These are phyloP conservation scores for Coryphaenoides rupestris DNA, from an alignment of 2,113 vertebrate species.

Conservation along the genomic window DNA sequence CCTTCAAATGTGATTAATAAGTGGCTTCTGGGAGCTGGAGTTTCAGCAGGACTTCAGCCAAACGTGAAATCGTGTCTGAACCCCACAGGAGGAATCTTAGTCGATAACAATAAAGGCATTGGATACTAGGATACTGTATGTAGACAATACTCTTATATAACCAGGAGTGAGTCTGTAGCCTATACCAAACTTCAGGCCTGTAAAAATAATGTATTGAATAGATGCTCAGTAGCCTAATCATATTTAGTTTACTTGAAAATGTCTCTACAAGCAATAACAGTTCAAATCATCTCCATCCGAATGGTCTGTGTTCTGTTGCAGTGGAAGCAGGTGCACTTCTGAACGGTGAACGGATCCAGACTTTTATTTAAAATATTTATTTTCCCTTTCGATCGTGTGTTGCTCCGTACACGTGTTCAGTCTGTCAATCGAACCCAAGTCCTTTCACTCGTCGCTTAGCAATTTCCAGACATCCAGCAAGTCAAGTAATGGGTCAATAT, in stretches of 20 bases:
- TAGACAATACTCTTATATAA: too few relatives aligned
- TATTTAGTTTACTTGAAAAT: too few relatives aligned
- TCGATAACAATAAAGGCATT: slow-evolving; percentile 46
- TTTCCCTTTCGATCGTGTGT: slow-evolving; percentile 25
- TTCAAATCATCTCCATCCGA: too few relatives aligned
- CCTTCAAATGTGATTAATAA: slow-evolving; percentile 60
- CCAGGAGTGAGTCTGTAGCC: too few relatives aligned
- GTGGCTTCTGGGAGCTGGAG: slow-evolving; percentile 50
- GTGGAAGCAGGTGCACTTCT: background rate
- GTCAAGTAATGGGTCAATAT: slow-evolving; percentile 51
- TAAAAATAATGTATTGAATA: too few relatives aligned
- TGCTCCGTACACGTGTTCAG: slow-evolving; percentile 14
- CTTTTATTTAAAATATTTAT: slow-evolving; percentile 8
- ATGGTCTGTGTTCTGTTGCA: too few relatives aligned
- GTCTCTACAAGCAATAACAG: too few relatives aligned
- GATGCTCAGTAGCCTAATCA: too few relatives aligned
- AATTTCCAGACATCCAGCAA: slow-evolving; percentile 44
- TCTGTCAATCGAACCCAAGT: slow-evolving; percentile 33
- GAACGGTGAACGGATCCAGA: background rate
- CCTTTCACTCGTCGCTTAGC: slow-evolving; percentile 34
- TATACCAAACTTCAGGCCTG: too few relatives aligned
- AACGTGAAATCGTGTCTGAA: slow-evolving; percentile 56
- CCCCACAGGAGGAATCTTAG: slow-evolving; percentile 51
- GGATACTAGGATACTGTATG: too few relatives aligned
- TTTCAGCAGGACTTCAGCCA: slow-evolving; percentile 42